Evolutionary conservation across 2,888 invertebrate genomes (phyloP), one percentile per base, ranked within the genome.

Genomic region (Steinernema hermaphroditum): DNA sequence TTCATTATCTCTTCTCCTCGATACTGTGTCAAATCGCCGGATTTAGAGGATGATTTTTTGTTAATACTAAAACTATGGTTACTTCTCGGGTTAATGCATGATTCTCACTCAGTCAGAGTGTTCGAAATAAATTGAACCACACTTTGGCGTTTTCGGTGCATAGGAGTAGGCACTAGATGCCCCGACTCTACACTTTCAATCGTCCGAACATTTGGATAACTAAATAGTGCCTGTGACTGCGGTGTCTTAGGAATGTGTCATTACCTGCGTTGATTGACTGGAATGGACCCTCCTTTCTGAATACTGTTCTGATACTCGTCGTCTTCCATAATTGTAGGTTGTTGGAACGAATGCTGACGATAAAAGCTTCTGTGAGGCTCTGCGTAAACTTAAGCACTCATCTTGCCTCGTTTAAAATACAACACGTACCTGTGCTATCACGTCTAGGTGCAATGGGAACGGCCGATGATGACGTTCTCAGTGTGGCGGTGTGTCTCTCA

Each of bases 261-360:
- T 68, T 68, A 43, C 43, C 69, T 43, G 9, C 69, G 37, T 34
- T 41, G 69, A 19, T 41, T 69, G 8, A 43, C 24, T 1, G 41
- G 69, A 41, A 54, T 16, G 6, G 69, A 22, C 41, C 68, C 57
- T 8, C 22, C 57, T 37, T 50, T 37, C 19, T 70, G 72, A 19
- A 73, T 57, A 12, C 73, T 68, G 70, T 50, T 73, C 16, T 54
- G 50, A 29, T 69, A 41, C 41, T 75, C 75, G 43, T 75, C 75
- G 19, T 71, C 72, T 44, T 75, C 75, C 24, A 41, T 16, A n/a
- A 75, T 75, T 19, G 75, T 75, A n/a, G 75, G 75, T n/a, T 72
- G 75, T 24, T 43, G 69, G 24, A 69, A 69, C 29, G 69, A 69
- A 43, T 69, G 44, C 69, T 69, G 69, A 12, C 69, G 69, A 22